Conservation (phyloP, 2,113 vertebrate genomes). For the Nerophis lumbriciformis region DNA sequence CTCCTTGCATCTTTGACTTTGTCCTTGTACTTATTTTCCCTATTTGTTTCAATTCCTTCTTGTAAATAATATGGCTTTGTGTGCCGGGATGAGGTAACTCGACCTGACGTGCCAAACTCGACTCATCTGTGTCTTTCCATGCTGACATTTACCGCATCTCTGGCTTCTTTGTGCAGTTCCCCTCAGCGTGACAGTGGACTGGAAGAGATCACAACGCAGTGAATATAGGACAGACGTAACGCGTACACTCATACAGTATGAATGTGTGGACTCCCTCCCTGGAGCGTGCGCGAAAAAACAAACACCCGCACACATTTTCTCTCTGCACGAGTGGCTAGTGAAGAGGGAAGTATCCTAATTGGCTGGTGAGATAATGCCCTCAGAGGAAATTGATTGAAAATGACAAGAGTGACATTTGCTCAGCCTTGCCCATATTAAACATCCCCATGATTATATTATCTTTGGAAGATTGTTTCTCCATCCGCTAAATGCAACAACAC, state of each 20-base stretch:
- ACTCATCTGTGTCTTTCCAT: slow-evolving; percentile 40
- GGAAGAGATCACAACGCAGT: slow-evolving; percentile 29
- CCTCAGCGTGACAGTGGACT: slow-evolving; percentile 49
- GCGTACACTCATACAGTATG: not conserved
- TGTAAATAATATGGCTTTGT: slow-evolving; percentile 16
- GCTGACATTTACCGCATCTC: slow-evolving; percentile 54
- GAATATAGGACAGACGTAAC: not conserved
- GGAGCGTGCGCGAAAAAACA: not conserved
- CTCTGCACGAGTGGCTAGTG: slow-evolving; percentile 11
- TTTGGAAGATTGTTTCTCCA: slow-evolving; percentile 22
- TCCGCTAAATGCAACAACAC: slow-evolving; percentile 10
- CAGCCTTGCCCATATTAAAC: slow-evolving; percentile 21
- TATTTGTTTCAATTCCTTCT: not conserved
- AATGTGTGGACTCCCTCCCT: not conserved
- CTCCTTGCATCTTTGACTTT: not conserved
- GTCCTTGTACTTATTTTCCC: not conserved
- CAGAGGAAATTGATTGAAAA: slow-evolving; percentile 34
- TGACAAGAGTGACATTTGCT: slow-evolving; percentile 31
- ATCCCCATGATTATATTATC: slow-evolving; percentile 19
- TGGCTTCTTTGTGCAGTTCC: slow-evolving; percentile 38
- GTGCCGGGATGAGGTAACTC: slow-evolving; percentile 12
- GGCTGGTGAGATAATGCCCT: slow-evolving; percentile 27
- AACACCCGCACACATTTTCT: not conserved
- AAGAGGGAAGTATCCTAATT: slow-evolving; percentile 24
- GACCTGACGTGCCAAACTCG: not conserved